Percentiles rank a stretch among this genome's conserved stretches.
Evolutionary conservation across 2,113 vertebrate species (phyloP).

Genomic region (Amia ocellicauda): DNA sequence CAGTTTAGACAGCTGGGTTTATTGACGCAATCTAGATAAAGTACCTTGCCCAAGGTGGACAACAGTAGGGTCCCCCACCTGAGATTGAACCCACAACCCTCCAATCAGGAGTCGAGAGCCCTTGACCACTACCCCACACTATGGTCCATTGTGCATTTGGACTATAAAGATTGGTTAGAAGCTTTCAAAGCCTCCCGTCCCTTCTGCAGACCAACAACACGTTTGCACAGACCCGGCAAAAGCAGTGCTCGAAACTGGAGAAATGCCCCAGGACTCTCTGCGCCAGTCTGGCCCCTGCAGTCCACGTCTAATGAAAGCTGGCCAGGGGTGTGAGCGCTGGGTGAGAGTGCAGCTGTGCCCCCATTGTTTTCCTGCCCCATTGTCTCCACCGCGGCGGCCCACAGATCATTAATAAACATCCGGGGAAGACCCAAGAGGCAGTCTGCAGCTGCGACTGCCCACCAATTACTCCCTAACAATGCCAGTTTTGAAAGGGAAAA

Average conservation of each 20-base stretch:
- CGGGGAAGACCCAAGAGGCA: constrained; percentile 57
- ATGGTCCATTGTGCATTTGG: too few species aligned
- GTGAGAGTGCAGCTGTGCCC: constrained; percentile 29
- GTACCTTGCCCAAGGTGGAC: too few species aligned
- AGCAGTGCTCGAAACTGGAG: neutral
- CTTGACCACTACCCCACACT: constrained; percentile 1
- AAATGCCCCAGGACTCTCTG: neutral
- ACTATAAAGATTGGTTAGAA: too few species aligned
- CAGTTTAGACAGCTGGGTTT: neutral
- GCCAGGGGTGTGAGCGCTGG: neutral
- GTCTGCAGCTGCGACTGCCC: constrained; percentile 65
- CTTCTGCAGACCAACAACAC: neutral
- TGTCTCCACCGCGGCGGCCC: constrained; percentile 43
- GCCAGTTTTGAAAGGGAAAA: constrained; percentile 61
- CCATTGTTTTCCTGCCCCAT: constrained; percentile 57
- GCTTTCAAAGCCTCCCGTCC: too few species aligned
- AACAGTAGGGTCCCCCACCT: too few species aligned
- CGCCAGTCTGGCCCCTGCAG: neutral
- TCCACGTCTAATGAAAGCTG: neutral
- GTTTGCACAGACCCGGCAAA: too few species aligned
- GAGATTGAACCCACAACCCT: too few species aligned
- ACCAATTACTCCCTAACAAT: constrained; percentile 70
- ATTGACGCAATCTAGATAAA: too few species aligned
- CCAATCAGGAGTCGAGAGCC: too few species aligned
- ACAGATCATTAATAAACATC: constrained; percentile 69